Evolutionary conservation across 2,797 vertebrate species (phyloP), one percentile per base, ranked within the genome.

Genomic region (Cyprinella venusta): DNA sequence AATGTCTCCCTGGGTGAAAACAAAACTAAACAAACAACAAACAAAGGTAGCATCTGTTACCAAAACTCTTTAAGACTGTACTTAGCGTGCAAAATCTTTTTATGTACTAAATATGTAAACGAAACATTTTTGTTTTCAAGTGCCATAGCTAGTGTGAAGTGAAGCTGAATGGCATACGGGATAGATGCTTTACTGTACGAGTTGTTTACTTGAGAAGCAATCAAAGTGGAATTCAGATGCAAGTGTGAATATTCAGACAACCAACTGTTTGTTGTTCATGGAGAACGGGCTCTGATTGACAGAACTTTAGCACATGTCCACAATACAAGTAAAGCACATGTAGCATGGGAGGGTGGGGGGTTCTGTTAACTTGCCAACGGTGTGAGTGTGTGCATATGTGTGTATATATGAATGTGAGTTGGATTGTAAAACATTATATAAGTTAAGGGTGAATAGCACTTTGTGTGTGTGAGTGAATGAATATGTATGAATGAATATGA

Each of bases 71-170:
- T 86, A 74, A 21, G 90, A 90, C 91, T 92, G 91, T 90, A 81
- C 79, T 88, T 85, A 26, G 90, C 86, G 74, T 90, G 87, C 91
- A 90, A 90, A 89, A 88, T 76, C 85, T 91, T 88, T 93, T 85
- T 80, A 85, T 93, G 89, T 90, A 91, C 87, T 85, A 88, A 56
- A 76, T 63, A 71, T 78, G 75, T 83, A 79, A 84, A 89, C 79
- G 4, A 82, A 80, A n/a, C 16, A 76, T 52, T 83, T 80, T 88
- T 90, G 87, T 87, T 84, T 94, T 90, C 91, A 94, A 94, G 94
- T 95, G 95, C 94, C 95, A 96, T 95, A 95, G 92, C 84, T 94
- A 90, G 91, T 88, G 88, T 85, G 82, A 92, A 86, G 89, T 90
- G 85, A 89, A 85, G 76, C 91, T 86, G 85, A 92, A 90, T 89